These are phyloP conservation scores for Osedax fenrisi DNA, from an alignment of 2,888 invertebrate genomes.

Conservation along the genomic window DNA sequence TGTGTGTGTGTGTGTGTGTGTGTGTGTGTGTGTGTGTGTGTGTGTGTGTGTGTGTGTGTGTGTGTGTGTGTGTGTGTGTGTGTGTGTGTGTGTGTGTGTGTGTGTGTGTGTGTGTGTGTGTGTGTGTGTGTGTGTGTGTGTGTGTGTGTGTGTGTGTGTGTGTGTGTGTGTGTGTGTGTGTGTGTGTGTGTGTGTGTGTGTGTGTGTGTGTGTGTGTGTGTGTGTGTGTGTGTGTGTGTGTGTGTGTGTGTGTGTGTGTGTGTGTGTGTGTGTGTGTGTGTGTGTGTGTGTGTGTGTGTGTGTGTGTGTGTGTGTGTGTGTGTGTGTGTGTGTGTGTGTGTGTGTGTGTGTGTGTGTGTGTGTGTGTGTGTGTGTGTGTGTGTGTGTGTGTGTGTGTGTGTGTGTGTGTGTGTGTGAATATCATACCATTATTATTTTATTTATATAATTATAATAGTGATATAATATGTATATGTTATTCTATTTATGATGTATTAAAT, in stretches of 20 bases:
- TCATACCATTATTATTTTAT: too few relatives aligned
- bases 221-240: conserved; percentile 2
- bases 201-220: conserved; percentile 2
- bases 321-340: conserved; percentile 2
- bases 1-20: conserved; percentile 2
- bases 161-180: conserved; percentile 2
- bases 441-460: too few relatives aligned
- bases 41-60: conserved; percentile 2
- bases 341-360: conserved; percentile 2
- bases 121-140: conserved; percentile 2
- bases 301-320: conserved; percentile 2
- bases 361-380: conserved; percentile 2
- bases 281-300: conserved; percentile 2
- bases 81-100: conserved; percentile 2
- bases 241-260: conserved; percentile 2
- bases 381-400: conserved; percentile 2
- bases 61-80: conserved; percentile 2
- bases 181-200: conserved; percentile 2
- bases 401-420: background rate
- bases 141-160: conserved; percentile 2
- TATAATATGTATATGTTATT: too few relatives aligned
- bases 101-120: conserved; percentile 2
- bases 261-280: conserved; percentile 2
- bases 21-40: conserved; percentile 2
- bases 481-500: too few relatives aligned